Evolutionary conservation across 2,888 invertebrate species (phyloP), one percentile per base, ranked within the genome.

Genomic region (Dioctria linearis): DNA sequence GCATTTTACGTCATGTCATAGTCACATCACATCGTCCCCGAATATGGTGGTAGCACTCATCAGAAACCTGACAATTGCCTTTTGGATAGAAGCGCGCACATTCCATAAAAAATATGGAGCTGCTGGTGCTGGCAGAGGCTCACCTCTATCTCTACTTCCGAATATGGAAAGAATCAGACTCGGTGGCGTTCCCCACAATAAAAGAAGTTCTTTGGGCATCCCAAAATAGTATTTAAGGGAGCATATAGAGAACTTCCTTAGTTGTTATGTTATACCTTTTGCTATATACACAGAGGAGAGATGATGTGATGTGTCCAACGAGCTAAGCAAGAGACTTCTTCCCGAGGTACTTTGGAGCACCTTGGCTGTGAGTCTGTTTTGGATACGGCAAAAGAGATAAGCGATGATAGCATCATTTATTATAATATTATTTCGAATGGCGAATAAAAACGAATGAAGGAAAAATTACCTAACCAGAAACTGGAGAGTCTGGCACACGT

Each of bases 391-490:
- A 25, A 46, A 49, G 37, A 76, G 49, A 63, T 76, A 76, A 76
- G 76, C 76, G 76, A 76, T 76, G 76, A 76, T 76, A 46, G 76
- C 63, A n/a, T 63, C 49, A 76, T 63, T 76, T 76, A 76, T 76
- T 63, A 76, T 76, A 76, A 76, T 76, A 76, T 63, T 63, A 46
- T 76, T 76, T 63, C 76, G 76, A 76, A 76, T 76, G 63, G 76
- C 43, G 63, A 63, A 76, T 63, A 76, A 61, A 76, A 76, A 42
- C 59, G 76, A 76, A 63, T 63, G 61, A 63, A 49, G 63, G 76
- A 76, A 76, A 76, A 75, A 75, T 75, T 75, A 75, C 73, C 59
- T 69, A 37, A 39, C 25, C 25, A 1, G 25, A 25, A 25, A 25
- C 25, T 25, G 25, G 25, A 25, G 25, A 25, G 25, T 25, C 69